Conservation (phyloP, 2,113 vertebrate species). For the Chaetodon auriga region DNA sequence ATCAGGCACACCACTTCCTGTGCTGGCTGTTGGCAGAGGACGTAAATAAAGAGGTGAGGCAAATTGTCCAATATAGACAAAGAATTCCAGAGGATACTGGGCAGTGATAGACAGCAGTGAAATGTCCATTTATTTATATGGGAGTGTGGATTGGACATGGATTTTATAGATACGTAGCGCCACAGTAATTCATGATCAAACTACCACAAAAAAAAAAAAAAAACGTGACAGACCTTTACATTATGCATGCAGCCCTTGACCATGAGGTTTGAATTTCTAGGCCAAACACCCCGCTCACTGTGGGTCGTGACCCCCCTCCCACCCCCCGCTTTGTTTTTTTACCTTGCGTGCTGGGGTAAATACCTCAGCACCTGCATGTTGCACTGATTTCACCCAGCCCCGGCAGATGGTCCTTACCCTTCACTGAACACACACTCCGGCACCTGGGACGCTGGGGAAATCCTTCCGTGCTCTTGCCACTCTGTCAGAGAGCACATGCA, state of each 20-base stretch:
- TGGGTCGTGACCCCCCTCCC: constrained; percentile 33
- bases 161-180: background rate
- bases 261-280: constrained; percentile 64
- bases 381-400: constrained; percentile 71
- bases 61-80: background rate
- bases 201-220: background rate
- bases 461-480: constrained; percentile 61
- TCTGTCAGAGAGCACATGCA: constrained; percentile 42
- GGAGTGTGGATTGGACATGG: background rate
- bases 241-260: constrained; percentile 58
- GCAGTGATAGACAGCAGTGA: background rate
- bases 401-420: constrained; percentile 82
- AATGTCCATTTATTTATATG: background rate
- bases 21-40: background rate
- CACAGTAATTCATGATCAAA: background rate
- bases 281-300: constrained; percentile 66
- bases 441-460: constrained; percentile 79
- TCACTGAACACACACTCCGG: constrained; percentile 64
- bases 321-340: constrained; percentile 27
- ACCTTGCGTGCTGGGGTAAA: constrained; percentile 72
- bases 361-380: constrained; percentile 82
- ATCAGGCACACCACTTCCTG: background rate
- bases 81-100: background rate
- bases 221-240: constrained; percentile 45
- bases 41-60: background rate